A percentile compares a stretch with the other conserved stretches of the same genome.
Conservation (phyloP, 1,140 invertebrate genomes). For the Ylistrum balloti region DNA sequence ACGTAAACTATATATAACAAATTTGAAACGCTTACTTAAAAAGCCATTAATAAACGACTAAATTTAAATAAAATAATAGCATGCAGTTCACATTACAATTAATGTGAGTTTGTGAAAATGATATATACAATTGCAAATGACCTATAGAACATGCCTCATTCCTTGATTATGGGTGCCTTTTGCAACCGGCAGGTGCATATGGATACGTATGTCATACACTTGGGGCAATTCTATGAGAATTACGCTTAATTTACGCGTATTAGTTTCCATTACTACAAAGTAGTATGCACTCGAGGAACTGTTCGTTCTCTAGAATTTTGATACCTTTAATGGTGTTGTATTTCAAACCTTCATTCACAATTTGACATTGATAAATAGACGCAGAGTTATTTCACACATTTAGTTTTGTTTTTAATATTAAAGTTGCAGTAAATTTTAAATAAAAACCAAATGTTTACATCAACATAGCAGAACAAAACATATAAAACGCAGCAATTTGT, state of each 20-base stretch:
- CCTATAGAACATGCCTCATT: background rate
- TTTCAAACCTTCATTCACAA: too few species aligned
- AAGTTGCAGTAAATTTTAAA: too few species aligned
- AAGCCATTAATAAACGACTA: background rate
- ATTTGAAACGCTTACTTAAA: too few species aligned
- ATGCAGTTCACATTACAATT: background rate
- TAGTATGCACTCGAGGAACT: background rate
- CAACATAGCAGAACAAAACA: too few species aligned
- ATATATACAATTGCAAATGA: background rate
- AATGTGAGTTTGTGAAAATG: background rate
- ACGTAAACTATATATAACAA: too few species aligned
- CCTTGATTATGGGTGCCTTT: background rate
- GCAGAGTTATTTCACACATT: too few species aligned
- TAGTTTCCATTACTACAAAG: background rate
- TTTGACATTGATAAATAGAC: too few species aligned
- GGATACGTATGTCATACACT: background rate
- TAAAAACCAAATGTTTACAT: too few species aligned
- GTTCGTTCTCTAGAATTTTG: background rate
- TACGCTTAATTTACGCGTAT: background rate
- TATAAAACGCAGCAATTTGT: too few species aligned
- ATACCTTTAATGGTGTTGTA: background rate
- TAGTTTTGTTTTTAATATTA: too few species aligned
- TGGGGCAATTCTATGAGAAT: background rate
- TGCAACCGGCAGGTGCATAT: too few species aligned
- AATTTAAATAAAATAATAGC: background rate